Percentiles rank a stretch among this genome's conserved stretches.
These are phyloP conservation scores for Hoplostethus atlanticus DNA, from an alignment of 2,797 vertebrate genomes.

Conservation along the genomic window DNA sequence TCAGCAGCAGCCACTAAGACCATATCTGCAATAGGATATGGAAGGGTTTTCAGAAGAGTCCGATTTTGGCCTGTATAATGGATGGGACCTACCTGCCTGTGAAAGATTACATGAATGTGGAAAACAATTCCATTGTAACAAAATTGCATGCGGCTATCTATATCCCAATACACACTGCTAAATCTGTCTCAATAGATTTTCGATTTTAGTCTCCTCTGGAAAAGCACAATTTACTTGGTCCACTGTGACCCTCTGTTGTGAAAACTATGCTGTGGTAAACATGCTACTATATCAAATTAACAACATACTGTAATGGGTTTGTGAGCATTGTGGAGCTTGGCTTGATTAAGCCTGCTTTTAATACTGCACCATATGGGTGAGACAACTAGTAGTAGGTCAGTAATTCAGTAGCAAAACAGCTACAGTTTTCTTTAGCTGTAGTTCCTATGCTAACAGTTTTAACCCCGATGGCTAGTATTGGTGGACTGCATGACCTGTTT, in stretches of 20 bases:
- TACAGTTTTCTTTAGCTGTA: background rate
- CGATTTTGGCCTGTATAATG: conserved; percentile 9
- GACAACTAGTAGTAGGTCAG: background rate
- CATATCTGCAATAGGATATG: conserved; percentile 24
- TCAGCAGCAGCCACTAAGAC: conserved; percentile 14
- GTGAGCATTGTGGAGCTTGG: background rate
- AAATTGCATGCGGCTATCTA: conserved; percentile 21
- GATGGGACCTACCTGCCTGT: background rate
- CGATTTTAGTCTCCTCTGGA: conserved; percentile 20
- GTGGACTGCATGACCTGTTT: conserved; percentile 2
- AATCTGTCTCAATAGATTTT: conserved; percentile 39
- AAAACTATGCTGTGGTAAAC: background rate
- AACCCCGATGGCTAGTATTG: background rate
- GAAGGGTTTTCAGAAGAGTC: conserved; percentile 24
- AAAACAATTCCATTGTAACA: conserved; percentile 23
- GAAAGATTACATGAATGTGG: conserved; percentile 4
- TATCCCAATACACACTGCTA: conserved; percentile 24
- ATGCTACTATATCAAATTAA: conserved; percentile 8
- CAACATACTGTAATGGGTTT: conserved; percentile 4
- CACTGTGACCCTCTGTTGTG: background rate
- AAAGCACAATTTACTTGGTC: conserved; percentile 28
- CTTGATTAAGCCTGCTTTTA: conserved; percentile 20
- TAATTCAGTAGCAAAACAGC: conserved; percentile 12
- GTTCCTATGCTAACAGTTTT: conserved; percentile 6
- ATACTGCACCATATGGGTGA: conserved; percentile 1